phyloP scores from a whole-genome alignment of 2,888 invertebrate species.

The Cephonodes hylas region DNA sequence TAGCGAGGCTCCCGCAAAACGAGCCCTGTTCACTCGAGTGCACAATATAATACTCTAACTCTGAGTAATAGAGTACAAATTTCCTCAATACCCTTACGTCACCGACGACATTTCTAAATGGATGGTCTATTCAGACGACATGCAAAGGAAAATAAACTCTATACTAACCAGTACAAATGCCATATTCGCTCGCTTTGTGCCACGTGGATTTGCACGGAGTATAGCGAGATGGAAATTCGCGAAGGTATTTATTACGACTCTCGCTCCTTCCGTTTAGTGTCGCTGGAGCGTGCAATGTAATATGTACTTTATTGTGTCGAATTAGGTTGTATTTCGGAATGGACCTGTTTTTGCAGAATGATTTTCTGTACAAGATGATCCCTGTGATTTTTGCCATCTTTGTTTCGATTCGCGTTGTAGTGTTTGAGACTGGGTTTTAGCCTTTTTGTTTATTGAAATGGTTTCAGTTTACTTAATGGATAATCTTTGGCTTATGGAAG shows the following conservation, averaged over 20 bases:
- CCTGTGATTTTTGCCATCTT: constrained; percentile 38
- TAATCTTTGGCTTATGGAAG: not conserved
- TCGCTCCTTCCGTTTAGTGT: constrained; percentile 28
- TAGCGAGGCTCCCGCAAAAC: constrained; percentile 19
- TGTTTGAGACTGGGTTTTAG: not conserved
- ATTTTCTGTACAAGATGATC: constrained; percentile 52
- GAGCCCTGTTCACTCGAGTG: not conserved
- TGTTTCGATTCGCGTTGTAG: constrained; percentile 36
- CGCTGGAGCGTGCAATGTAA: constrained; percentile 26
- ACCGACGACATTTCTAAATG: constrained; percentile 1
- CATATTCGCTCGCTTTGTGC: constrained; percentile 43
- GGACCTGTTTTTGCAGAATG: constrained; percentile 26
- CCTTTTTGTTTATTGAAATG: constrained; percentile 16
- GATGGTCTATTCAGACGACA: constrained; percentile 17
- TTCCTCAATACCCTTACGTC: not conserved
- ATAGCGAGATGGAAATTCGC: constrained; percentile 42
- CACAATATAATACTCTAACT: constrained; percentile 12
- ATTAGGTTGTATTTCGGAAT: constrained; percentile 32
- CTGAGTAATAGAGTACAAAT: constrained; percentile 27
- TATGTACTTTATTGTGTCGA: constrained; percentile 9
- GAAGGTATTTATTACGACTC: constrained; percentile 45
- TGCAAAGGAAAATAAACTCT: constrained; percentile 46
- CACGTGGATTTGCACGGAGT: constrained; percentile 34
- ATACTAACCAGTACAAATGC: constrained; percentile 36
- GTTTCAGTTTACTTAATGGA: constrained; percentile 11